Percentiles rank a stretch among this genome's conserved stretches.
phyloP scores from a whole-genome alignment of 2,888 invertebrate species.

The Eilema caniola region DNA sequence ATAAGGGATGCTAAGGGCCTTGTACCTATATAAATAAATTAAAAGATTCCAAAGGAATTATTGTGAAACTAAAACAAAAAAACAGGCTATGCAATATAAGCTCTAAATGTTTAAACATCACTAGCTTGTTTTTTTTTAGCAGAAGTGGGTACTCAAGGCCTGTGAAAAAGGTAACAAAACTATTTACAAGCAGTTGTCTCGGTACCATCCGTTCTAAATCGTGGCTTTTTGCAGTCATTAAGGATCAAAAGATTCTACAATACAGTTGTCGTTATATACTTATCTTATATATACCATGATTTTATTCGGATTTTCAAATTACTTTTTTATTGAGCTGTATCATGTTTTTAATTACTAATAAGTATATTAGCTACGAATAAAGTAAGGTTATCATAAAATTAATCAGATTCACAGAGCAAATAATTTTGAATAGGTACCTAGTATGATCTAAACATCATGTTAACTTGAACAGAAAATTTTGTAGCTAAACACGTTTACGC shows the following conservation, averaged over 20 bases:
- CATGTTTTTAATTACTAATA: not conserved
- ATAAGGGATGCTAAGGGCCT: no score
- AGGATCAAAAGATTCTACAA: not conserved
- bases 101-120: not conserved
- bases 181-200: not conserved
- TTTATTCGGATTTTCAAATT: no score
- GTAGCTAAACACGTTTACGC: not conserved
- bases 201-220: not conserved
- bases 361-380: no score
- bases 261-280: not conserved
- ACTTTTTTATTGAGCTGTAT: not conserved
- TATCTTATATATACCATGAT: not conserved
- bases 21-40: no score
- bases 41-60: no score
- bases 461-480: not conserved
- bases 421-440: not conserved
- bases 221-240: conserved; percentile 9
- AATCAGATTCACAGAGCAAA: not conserved
- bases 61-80: no score
- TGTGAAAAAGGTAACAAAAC: not conserved
- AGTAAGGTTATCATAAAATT: not conserved
- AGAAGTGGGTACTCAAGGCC: not conserved
- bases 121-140: not conserved
- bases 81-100: no score
- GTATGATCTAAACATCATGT: no score